Conservation (phyloP, 2,797 vertebrate genomes). For the Odontamblyopus lacepedii region DNA sequence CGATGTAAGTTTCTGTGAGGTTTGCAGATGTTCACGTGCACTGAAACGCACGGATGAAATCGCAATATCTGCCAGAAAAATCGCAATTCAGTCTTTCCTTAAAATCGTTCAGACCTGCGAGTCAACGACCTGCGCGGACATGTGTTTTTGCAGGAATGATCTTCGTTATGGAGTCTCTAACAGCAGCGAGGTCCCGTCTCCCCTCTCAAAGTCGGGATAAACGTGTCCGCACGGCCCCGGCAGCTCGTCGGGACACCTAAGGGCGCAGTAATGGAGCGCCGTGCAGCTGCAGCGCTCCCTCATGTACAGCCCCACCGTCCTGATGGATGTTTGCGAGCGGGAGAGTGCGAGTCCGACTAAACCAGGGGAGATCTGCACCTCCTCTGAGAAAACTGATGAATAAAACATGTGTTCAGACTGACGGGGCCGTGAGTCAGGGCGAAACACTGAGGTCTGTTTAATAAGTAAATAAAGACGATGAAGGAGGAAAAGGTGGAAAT, state of each 20-base stretch:
- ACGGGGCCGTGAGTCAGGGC: slow-evolving; percentile 7
- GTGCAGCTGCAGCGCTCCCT: slow-evolving; percentile 44
- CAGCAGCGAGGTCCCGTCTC: slow-evolving; percentile 8
- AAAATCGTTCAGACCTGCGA: no score
- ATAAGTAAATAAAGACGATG: slow-evolving; percentile 12
- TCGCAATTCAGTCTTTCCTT: no score
- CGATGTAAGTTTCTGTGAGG: no score
- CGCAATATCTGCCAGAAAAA: no score
- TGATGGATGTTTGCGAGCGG: slow-evolving; percentile 52
- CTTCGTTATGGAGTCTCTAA: background rate
- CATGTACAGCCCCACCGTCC: slow-evolving; percentile 44
- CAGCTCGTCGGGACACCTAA: slow-evolving; percentile 43
- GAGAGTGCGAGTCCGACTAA: slow-evolving; percentile 24
- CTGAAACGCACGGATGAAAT: no score
- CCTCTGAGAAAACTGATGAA: slow-evolving; percentile 28
- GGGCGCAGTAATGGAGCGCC: slow-evolving; percentile 30
- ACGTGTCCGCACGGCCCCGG: slow-evolving; percentile 15
- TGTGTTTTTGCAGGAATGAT: background rate
- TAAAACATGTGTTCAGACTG: slow-evolving; percentile 26
- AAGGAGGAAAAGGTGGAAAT: background rate
- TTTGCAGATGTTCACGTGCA: no score
- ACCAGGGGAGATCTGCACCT: slow-evolving; percentile 32
- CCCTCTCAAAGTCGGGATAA: slow-evolving; percentile 17
- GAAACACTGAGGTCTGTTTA: slow-evolving; percentile 11
- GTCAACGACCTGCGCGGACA: background rate